phyloP scores from a whole-genome alignment of 2,113 vertebrate genomes.

The Parus major region DNA sequence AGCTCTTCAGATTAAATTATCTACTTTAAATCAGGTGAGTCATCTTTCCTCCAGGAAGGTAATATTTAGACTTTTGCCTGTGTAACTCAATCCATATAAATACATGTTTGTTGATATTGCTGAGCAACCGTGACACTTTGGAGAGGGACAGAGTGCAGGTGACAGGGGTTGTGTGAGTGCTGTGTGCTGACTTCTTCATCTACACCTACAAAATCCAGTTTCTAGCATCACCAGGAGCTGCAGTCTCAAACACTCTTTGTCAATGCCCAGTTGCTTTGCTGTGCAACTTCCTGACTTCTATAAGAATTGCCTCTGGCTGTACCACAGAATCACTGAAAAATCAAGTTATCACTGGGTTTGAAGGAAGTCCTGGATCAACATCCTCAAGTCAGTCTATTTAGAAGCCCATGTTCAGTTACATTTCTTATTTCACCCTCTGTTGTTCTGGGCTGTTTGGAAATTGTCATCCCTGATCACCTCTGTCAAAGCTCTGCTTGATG shows the following conservation, averaged over 20 bases:
- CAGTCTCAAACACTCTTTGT: not conserved
- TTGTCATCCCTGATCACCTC: not conserved
- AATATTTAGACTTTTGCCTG: not conserved
- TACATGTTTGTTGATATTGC: not conserved
- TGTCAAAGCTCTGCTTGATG: not conserved
- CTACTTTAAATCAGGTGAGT: conserved; percentile 40
- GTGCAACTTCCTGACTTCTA: not conserved
- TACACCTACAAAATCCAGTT: not conserved
- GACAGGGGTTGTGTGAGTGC: not conserved
- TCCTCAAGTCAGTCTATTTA: not conserved
- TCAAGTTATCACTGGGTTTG: not conserved
- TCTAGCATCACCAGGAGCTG: not conserved
- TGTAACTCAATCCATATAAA: not conserved
- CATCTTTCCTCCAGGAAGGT: conserved; percentile 12
- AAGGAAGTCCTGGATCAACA: not conserved
- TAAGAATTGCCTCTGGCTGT: not conserved
- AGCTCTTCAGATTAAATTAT: conserved; percentile 23
- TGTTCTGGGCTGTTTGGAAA: not conserved
- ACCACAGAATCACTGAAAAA: not conserved
- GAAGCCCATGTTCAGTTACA: not conserved
- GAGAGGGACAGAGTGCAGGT: not conserved
- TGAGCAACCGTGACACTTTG: not conserved
- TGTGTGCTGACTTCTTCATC: not conserved
- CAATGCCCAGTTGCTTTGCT: not conserved
- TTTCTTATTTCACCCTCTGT: not conserved